Base-by-base conservation (phyloP, 92 coral and sea anemone genomes). In the Siderastrea siderea region DNA sequence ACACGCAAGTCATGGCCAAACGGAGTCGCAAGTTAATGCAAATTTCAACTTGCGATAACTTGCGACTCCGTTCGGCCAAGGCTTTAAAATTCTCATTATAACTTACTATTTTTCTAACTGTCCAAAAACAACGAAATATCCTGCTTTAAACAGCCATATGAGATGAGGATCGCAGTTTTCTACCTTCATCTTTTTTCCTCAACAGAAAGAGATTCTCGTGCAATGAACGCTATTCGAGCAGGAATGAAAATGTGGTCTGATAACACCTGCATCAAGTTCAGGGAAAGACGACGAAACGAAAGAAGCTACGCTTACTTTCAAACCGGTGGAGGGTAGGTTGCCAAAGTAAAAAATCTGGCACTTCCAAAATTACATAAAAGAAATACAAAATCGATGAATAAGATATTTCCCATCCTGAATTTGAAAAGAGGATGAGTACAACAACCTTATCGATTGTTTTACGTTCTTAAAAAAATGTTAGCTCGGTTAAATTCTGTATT, bases 241-340 rank as follows among this genome's bases (percentile, higher is more conserved):
- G 99, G 96, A 19, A 96, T 96, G 96, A 86, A 88, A 68, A 93
- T 94, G 95, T 96, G 99, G 99, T 65, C 86, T 12, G 94, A 91
- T 19, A 94, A 94, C 84, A 96, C 99, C 8, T 94, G 99, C 53
- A 89, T 96, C 87, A 79, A 75, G 63, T 96, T 94, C 83, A 88
- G 86, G 54, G 88, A 84, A 53, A 71, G 93, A 55, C 71, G 86
- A 6, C 51, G 92, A 4, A 90, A 82, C 66, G 93, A 96, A 75
- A 87, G 90, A 46, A 86, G 91, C 64, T 96, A 94, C 67, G 98
- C 97, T 0, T 71, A 85, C 53, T 96, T 96, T 81, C 74, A 78
- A 60, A 17, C 46, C 3, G 96, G 98, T 38, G 85, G 96, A 72
- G 98, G 98, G 98, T 93, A 86, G 84, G 86, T 19, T 1, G 46